Base-by-base conservation (phyloP, 2,888 invertebrate genomes). In the Pollenia griseotomentosa region DNA sequence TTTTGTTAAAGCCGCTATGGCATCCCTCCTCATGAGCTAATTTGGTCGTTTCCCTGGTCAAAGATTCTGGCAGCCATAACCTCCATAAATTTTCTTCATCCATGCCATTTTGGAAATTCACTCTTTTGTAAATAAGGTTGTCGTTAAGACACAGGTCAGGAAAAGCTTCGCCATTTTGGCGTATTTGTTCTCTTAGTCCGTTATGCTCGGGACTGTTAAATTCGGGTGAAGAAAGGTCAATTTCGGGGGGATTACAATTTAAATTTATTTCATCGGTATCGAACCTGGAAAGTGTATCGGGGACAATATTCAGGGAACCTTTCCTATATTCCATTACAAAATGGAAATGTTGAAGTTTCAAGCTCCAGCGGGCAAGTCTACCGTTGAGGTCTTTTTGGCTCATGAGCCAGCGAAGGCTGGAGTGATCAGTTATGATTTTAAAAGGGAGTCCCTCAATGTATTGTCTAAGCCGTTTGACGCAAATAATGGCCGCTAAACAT, bases 1-100 rank as follows among this genome's bases (percentile, higher is more conserved):
- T 84, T 51, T 84, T 84, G 0, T 9, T 42, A 71, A 12, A 63
- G 2, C 77, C 77, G 2, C 83, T 70, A n/a, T 70, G 75, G 23
- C 75, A 75, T 33, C 42, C 23, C 2, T 16, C n/a, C 12, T 57
- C 68, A 63, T 82, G 83, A 3, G 68, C 74, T 10, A 16, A 12
- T 12, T 53, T 59, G 8, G 61, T 75, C 1, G 59, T 11, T 5
- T 40, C 3, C 8, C 5, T 16, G 4, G 48, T 68, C 16, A 83
- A 59, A 3, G 59, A 6, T 19, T 42, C 40, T 5, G 84, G 74
- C 2, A 84, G n/a, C 82, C 82, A 82, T 8, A 82, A 2, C 16
- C 59, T 55, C 75, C 75, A 82, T n/a, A 61, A 42, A 7, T 33
- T 42, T 5, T 79, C 74, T 16, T 79, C 68, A 3, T 44, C n/a